These are phyloP conservation scores for Sericinus montela DNA, from an alignment of 2,888 invertebrate genomes.

Conservation along the genomic window DNA sequence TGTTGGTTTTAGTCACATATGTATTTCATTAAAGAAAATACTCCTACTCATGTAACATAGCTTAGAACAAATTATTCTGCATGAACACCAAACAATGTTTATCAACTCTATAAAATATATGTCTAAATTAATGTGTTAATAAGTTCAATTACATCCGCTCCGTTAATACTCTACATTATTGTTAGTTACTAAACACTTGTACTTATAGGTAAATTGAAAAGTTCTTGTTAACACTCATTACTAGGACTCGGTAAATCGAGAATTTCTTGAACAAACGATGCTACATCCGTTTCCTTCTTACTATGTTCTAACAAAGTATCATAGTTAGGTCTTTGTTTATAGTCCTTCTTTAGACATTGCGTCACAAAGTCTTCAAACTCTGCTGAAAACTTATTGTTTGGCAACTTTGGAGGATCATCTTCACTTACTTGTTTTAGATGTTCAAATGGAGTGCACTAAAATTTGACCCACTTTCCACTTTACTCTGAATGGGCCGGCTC, in stretches of 20 bases:
- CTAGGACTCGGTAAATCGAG: conserved; percentile 81
- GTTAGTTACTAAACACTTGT: conserved; percentile 76
- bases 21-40: not conserved
- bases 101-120: conserved; percentile 38
- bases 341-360: conserved; percentile 92
- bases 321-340: conserved; percentile 92
- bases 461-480: too few species aligned
- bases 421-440: conserved; percentile 98
- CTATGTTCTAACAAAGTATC: conserved; percentile 89
- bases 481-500: too few species aligned
- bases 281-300: conserved; percentile 87
- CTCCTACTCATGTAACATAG: not conserved
- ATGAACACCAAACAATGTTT: conserved; percentile 15
- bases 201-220: conserved; percentile 60
- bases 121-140: conserved; percentile 66
- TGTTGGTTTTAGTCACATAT: not conserved
- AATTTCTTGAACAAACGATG: conserved; percentile 89
- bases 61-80: not conserved
- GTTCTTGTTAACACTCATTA: conserved; percentile 35
- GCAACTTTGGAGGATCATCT: conserved; percentile 94
- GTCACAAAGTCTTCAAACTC: conserved; percentile 95
- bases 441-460: conserved; percentile 99
- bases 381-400: conserved; percentile 86
- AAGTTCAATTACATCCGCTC: conserved; percentile 51
- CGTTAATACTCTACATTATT: conserved; percentile 50